A percentile compares a stretch with the other conserved stretches of the same genome.
phyloP scores from a whole-genome alignment of 64 coral and sea anemone species.

The Pocillopora damicornis region DNA sequence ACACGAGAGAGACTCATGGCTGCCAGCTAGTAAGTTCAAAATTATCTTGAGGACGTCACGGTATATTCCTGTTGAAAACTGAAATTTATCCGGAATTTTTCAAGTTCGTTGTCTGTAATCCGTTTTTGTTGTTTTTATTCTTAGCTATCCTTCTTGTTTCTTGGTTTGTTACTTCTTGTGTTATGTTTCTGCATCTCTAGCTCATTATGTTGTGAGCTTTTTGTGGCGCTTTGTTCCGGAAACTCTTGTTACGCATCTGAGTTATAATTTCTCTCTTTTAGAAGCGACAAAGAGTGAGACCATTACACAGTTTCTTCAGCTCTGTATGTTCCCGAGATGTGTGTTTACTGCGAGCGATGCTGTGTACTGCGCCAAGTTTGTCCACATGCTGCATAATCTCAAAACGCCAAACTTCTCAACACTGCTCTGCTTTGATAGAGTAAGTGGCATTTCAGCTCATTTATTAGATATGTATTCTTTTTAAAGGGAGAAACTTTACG shows the following conservation, averaged over 20 bases:
- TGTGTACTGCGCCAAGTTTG: slow-evolving; percentile 97
- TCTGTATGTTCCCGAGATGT: slow-evolving; percentile 98
- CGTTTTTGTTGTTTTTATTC: too few species aligned
- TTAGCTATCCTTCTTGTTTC: too few species aligned
- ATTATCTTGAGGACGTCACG: neutral
- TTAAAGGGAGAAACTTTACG: neutral
- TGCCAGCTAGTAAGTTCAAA: slow-evolving; percentile 83
- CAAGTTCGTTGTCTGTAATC: too few species aligned
- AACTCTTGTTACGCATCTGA: neutral
- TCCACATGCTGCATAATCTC: slow-evolving; percentile 98
- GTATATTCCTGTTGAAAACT: neutral
- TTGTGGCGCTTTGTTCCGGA: too few species aligned
- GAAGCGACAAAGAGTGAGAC: slow-evolving; percentile 99
- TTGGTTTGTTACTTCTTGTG: too few species aligned
- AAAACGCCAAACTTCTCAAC: slow-evolving; percentile 99
- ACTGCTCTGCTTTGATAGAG: slow-evolving; percentile 91
- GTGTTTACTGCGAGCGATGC: slow-evolving; percentile 96
- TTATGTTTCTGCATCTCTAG: too few species aligned
- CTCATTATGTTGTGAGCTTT: too few species aligned
- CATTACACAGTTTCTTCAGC: slow-evolving; percentile 91
- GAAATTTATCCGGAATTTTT: neutral
- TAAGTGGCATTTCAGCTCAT: slow-evolving; percentile 7
- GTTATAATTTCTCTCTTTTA: slow-evolving; percentile 31
- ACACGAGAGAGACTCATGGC: slow-evolving; percentile 92
- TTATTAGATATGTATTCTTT: neutral